Conservation (phyloP, 1,140 invertebrate genomes). For the Anoplophora glabripennis region DNA sequence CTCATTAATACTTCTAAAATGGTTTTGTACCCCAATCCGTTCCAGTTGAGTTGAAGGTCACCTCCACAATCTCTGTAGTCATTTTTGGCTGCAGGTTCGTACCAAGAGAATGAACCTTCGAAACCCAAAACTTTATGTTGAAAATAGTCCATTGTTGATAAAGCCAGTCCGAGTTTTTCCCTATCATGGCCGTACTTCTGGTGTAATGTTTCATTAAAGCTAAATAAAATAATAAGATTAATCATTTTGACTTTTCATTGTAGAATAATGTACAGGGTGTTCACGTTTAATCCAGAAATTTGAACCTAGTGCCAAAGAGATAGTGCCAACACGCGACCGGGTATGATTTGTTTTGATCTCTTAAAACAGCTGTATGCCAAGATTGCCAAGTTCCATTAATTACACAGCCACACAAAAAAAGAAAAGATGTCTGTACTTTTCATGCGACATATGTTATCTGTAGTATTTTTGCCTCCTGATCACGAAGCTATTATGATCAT, state of each 20-base stretch:
- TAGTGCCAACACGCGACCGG: too few species aligned
- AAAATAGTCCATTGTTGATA: conserved; percentile 1
- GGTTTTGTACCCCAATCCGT: conserved; percentile 38
- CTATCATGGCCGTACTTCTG: conserved; percentile 15
- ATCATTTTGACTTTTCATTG: neutral
- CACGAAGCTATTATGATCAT: too few species aligned
- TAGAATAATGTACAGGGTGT: too few species aligned
- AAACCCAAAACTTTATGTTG: conserved; percentile 4
- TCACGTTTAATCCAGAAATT: too few species aligned
- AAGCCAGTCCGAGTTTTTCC: conserved; percentile 9
- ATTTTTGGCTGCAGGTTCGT: conserved; percentile 12
- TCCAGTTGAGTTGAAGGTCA: conserved; percentile 33
- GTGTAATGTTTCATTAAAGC: conserved; percentile 16
- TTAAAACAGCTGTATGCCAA: too few species aligned
- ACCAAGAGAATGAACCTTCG: conserved; percentile 31
- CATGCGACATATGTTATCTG: too few species aligned
- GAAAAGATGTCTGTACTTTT: too few species aligned
- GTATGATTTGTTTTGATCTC: too few species aligned
- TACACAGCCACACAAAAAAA: too few species aligned
- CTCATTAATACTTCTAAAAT: conserved; percentile 39
- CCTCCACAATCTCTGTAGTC: conserved; percentile 28
- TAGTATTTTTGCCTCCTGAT: too few species aligned
- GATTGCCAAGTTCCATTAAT: too few species aligned
- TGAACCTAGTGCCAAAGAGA: too few species aligned
- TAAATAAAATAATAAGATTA: conserved; percentile 10